Evolutionary conservation across 2,888 invertebrate genomes (phyloP).

Genomic region (Steinernema hermaphroditum): DNA sequence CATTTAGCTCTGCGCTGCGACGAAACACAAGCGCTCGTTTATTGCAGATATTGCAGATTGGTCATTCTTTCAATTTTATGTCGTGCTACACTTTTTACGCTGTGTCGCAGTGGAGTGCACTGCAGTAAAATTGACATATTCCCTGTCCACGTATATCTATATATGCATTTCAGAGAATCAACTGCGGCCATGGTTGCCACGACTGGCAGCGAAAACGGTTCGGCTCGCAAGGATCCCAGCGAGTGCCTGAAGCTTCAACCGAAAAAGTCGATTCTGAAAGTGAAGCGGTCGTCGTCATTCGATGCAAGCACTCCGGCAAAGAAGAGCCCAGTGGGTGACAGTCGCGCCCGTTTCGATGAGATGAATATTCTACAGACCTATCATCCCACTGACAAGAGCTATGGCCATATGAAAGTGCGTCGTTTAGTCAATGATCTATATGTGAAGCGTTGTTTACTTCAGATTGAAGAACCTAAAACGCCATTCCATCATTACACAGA

Average conservation of each 20-base stretch:
- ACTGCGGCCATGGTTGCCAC: neutral
- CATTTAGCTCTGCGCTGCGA: too few relatives aligned
- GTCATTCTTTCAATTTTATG: too few relatives aligned
- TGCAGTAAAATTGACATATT: too few relatives aligned
- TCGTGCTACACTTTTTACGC: too few relatives aligned
- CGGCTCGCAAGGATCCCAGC: constrained; percentile 54
- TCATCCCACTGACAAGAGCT: constrained; percentile 96
- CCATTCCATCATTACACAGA: constrained; percentile 76
- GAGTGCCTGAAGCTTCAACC: constrained; percentile 63
- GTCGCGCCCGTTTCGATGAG: constrained; percentile 75
- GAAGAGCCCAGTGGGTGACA: constrained; percentile 50
- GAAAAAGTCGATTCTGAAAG: constrained; percentile 65
- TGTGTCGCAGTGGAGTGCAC: too few relatives aligned
- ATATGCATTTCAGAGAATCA: too few relatives aligned
- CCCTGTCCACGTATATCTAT: too few relatives aligned
- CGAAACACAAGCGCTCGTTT: too few relatives aligned
- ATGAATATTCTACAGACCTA: constrained; percentile 97
- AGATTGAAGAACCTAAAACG: constrained; percentile 88
- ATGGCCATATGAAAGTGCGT: constrained; percentile 89
- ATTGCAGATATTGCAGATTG: too few relatives aligned
- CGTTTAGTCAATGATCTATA: too few relatives aligned
- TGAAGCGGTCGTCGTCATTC: constrained; percentile 53
- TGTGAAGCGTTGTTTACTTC: too few relatives aligned
- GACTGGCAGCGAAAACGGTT: constrained; percentile 27
- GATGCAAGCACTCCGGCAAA: constrained; percentile 36